Base-by-base conservation (phyloP, 2,113 vertebrate species). In the Pangasianodon hypophthalmus region DNA sequence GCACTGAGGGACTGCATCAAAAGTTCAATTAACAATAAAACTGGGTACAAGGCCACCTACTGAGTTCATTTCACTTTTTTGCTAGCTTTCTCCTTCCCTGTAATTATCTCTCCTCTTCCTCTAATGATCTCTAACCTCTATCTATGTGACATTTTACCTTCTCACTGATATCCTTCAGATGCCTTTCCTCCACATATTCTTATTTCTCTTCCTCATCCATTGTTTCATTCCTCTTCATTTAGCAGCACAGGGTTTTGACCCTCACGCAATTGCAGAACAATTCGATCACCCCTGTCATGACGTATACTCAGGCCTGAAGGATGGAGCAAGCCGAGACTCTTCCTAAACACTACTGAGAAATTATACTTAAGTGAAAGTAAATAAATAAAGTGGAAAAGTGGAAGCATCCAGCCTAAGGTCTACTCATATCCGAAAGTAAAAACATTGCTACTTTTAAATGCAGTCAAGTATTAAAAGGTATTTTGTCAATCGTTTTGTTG, bases 21-120 rank as follows among this genome's bases (percentile, higher is more conserved):
- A 75, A 86, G 84, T 80, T 81, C 60, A 80, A 86, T 90, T 54
- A 86, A 80, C 46, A 81, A 81, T 81, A 69, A 86, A 90, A 81
- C 58, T 24, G 1, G 4, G 46, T 26, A 67, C 84, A 83, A 4
- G 21, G 16, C 73, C 52, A 50, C 60, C 90, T 58, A 52, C 56
- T 50, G 62, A 41, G 26, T 26, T 58, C 46, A 62, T 52, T 56
- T 67, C 52, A 7, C 56, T 62, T 32, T 32, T 21, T n/a, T 56
- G 50, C 44, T 19, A 60, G 1, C 84, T 6, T 14, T 77, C 44
- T 37, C 41, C 7, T 32, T 81, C 56, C 14, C 26, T 44, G 29
- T 77, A 82, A 91, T 86, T 24, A 89, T 48, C 62, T 75, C 18
- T 21, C 64, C 41, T 85, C 71, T 19, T 67, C 50, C 21, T 54